Evolutionary conservation across 2,113 vertebrate genomes (phyloP).

Genomic region (Pao palembangensis): DNA sequence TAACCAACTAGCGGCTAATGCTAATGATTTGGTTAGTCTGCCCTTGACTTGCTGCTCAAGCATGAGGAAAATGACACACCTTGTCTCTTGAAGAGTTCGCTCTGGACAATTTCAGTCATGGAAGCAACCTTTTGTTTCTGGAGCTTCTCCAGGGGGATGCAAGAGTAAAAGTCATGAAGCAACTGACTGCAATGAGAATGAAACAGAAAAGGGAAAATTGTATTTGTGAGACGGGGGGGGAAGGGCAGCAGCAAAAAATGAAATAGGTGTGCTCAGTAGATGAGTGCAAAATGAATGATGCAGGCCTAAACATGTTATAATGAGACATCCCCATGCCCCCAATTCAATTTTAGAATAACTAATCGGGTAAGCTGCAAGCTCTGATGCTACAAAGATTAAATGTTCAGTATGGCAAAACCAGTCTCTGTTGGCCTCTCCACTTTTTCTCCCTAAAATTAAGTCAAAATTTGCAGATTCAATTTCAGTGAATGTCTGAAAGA

Average conservation of each 20-base stretch:
- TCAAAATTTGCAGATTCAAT: slow-evolving; percentile 8
- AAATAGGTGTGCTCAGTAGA: slow-evolving; percentile 3
- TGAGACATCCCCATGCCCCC: slow-evolving; percentile 37
- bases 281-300: slow-evolving; percentile 47
- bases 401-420: slow-evolving; percentile 20
- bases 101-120: slow-evolving; percentile 93
- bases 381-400: slow-evolving; percentile 38
- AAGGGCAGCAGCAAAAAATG: no score
- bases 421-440: slow-evolving; percentile 32
- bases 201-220: background rate
- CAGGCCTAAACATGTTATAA: slow-evolving; percentile 34
- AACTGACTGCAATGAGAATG: slow-evolving; percentile 79
- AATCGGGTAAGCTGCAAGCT: slow-evolving; percentile 40
- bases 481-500: slow-evolving; percentile 35
- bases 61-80: slow-evolving; percentile 69
- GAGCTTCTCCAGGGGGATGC: slow-evolving; percentile 87
- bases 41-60: background rate
- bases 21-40: background rate
- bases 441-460: slow-evolving; percentile 13
- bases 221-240: no score
- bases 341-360: slow-evolving; percentile 62
- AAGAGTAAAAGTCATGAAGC: slow-evolving; percentile 90
- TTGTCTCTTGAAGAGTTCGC: slow-evolving; percentile 90
- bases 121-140: slow-evolving; percentile 95
- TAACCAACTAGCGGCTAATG: slow-evolving; percentile 30